Base-by-base conservation (phyloP, 2,797 vertebrate species). In the Lycodopsis pacificus region DNA sequence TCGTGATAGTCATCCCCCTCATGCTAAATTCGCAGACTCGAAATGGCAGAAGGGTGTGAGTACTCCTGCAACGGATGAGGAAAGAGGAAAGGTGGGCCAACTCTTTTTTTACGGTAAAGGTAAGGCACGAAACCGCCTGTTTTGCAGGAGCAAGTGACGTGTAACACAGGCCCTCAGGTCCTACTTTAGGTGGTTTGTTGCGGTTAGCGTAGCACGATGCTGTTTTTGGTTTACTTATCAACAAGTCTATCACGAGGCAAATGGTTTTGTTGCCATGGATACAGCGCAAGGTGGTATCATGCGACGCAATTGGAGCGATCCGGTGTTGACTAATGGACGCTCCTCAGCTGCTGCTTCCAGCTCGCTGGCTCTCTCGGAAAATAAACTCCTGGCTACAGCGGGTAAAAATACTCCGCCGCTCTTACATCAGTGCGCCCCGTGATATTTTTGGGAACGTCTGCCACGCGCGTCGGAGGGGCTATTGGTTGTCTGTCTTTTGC, bases 371-470 rank as follows among this genome's bases (percentile, higher is more conserved):
- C 80, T 25, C 27, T 32, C 30, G 82, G 63, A 78, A 79, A 86
- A 79, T 64, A 79, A 84, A 86, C 61, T 89, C 90, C 38, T 93
- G 86, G 94, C 89, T 88, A 93, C 93, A 87, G 32, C 72, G 72
- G 82, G 89, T 94, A 95, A 94, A 96, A 95, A 95, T 95, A 93
- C 90, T 83, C 77, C 36, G n/a, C 66, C 14, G 87, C 92, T 90
- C 89, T 93, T 90, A 89, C 93, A 91, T 88, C 91, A 91, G 89
- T 66, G 86, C 72, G 67, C 88, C 74, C 82, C 27, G 80, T 30
- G 89, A 85, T 95, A 95, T 95, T 94, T 95, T 94, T 87, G 94
- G 94, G 85, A 87, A 59, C 86, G 75, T 90, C 56, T 88, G 81
- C 89, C 83, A 76, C 80, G 81, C 81, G 81, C 71, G 83, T 79